Conservation (phyloP, 2,888 invertebrate genomes). For the Pristionchus mayeri region DNA sequence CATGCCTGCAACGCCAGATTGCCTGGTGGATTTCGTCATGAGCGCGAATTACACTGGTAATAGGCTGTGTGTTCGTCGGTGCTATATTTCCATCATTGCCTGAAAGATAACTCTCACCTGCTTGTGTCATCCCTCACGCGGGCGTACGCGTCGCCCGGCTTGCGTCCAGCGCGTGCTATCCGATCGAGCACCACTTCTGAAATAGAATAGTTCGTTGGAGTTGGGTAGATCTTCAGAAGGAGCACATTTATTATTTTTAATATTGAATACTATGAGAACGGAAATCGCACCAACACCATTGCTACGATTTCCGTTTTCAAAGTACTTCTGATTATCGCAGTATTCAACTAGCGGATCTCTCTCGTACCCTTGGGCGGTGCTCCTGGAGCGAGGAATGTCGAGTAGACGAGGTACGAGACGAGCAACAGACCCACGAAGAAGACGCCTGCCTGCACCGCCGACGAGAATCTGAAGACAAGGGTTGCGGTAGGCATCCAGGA, state of each 20-base stretch:
- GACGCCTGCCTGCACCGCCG: neutral
- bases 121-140: neutral
- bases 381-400: neutral
- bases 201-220: no score
- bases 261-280: no score
- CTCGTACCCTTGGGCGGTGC: neutral
- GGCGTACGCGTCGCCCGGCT: neutral
- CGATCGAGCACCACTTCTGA: neutral
- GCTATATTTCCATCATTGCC: no score
- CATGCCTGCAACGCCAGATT: no score
- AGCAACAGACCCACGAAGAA: constrained; percentile 35
- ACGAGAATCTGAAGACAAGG: constrained; percentile 26
- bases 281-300: no score
- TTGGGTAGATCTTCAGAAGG: no score
- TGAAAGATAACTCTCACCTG: constrained; percentile 26
- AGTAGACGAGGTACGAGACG: constrained; percentile 14
- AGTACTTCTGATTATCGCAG: no score
- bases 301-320: no score
- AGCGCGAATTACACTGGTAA: no score
- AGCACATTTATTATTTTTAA: no score
- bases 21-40: no score
- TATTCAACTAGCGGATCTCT: neutral
- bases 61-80: no score
- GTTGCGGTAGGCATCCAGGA: neutral
- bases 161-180: neutral